Percentiles rank a stretch among this genome's conserved stretches.
Conservation (phyloP, 2,888 invertebrate genomes). For the Beris morrisii region DNA sequence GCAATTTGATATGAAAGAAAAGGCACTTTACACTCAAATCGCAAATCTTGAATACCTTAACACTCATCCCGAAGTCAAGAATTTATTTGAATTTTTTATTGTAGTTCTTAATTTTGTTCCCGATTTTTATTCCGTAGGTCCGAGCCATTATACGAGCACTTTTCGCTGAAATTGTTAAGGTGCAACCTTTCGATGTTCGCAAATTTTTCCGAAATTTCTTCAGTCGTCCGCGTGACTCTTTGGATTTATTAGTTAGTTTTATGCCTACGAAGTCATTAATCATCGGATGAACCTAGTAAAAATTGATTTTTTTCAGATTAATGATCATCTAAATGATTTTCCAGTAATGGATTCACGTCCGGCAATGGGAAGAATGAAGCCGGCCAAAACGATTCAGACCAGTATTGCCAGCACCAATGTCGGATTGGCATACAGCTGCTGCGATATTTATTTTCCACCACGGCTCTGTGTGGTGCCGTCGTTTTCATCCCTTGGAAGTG, state of each 20-base stretch:
- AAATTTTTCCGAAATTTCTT: constrained; percentile 17
- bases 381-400: not conserved
- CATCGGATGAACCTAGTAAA: too few relatives aligned
- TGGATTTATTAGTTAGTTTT: not conserved
- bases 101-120: not conserved
- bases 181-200: constrained; percentile 1
- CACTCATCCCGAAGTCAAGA: constrained; percentile 6
- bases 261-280: too few relatives aligned
- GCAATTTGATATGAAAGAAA: not conserved
- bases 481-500: too few relatives aligned
- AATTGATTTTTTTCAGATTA: constrained; percentile 8
- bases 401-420: not conserved
- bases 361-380: not conserved
- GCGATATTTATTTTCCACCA: too few relatives aligned
- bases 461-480: too few relatives aligned
- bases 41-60: constrained; percentile 14
- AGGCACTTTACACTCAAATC: constrained; percentile 1
- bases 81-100: not conserved
- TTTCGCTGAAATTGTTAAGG: constrained; percentile 2
- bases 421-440: not conserved
- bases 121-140: constrained; percentile 7
- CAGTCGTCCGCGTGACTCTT: constrained; percentile 1
- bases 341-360: not conserved
- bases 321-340: constrained; percentile 7
- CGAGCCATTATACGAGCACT: constrained; percentile 14